These are phyloP conservation scores for Agraylea sexmaculata DNA, from an alignment of 1,140 invertebrate species.

Conservation along the genomic window DNA sequence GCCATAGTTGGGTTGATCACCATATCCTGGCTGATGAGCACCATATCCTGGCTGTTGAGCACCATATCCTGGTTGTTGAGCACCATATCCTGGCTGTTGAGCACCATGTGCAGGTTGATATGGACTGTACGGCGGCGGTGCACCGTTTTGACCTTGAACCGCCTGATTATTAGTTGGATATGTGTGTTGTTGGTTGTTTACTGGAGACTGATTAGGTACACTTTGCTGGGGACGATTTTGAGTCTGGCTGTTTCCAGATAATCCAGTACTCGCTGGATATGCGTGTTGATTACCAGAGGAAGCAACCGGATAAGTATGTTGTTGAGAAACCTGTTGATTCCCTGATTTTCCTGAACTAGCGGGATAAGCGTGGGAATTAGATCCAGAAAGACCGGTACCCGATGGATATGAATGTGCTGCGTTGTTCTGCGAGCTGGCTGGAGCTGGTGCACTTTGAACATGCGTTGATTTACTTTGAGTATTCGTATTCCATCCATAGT, in stretches of 20 bases:
- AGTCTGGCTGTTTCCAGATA: background rate
- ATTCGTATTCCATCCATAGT: slow-evolving; percentile 13
- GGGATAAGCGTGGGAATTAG: slow-evolving; percentile 12
- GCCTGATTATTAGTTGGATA: slow-evolving; percentile 9
- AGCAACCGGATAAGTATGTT: no score
- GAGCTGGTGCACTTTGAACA: slow-evolving; percentile 8
- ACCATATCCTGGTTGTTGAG: slow-evolving; percentile 12
- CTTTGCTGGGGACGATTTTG: no score
- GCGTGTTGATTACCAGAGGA: no score
- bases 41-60: slow-evolving; percentile 25
- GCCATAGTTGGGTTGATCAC: slow-evolving; percentile 18
- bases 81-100: slow-evolving; percentile 23
- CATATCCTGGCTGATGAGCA: slow-evolving; percentile 20
- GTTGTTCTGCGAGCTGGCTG: slow-evolving; percentile 14
- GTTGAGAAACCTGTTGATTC: no score
- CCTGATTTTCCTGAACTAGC: slow-evolving; percentile 19
- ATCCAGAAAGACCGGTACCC: slow-evolving; percentile 13
- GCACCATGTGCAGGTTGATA: slow-evolving; percentile 16
- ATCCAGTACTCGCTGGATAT: background rate
- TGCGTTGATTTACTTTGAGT: slow-evolving; percentile 10
- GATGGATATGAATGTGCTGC: slow-evolving; percentile 18
- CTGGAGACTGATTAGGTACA: no score
- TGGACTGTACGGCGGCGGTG: slow-evolving; percentile 9
- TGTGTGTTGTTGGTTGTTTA: no score
- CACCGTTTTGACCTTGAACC: slow-evolving; percentile 6